phyloP scores from a whole-genome alignment of 2,113 vertebrate species.

The Recurvirostra avosetta region DNA sequence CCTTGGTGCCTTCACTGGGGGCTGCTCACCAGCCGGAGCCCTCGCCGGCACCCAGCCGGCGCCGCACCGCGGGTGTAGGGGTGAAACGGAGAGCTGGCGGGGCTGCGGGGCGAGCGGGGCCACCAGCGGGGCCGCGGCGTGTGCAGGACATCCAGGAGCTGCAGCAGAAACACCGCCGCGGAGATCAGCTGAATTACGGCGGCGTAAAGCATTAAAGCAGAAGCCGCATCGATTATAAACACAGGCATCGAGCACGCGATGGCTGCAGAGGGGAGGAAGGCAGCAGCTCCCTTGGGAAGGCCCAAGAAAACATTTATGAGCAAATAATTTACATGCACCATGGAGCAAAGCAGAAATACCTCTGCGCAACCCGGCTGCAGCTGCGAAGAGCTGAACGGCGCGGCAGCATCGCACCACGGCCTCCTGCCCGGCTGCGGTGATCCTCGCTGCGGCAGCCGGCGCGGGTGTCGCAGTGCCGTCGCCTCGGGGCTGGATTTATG shows the following conservation, averaged over 20 bases:
- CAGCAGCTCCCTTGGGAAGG: conserved; percentile 19
- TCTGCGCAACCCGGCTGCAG: neutral
- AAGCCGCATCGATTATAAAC: neutral
- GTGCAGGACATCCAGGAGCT: neutral
- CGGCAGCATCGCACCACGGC: rapidly evolving
- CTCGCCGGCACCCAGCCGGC: neutral
- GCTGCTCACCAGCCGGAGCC: neutral
- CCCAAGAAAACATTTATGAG: neutral
- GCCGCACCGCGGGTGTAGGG: neutral
- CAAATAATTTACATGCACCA: neutral
- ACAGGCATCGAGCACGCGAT: rapidly evolving
- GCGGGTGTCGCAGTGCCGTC: neutral
- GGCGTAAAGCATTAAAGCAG: neutral
- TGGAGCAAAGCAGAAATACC: neutral
- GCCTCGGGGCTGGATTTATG: neutral
- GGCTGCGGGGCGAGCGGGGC: neutral
- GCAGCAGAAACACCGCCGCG: neutral
- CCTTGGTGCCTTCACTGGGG: neutral
- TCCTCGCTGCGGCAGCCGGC: neutral
- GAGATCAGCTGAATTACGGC: neutral
- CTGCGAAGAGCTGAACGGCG: neutral
- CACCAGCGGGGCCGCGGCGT: rapidly evolving
- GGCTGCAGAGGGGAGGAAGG: neutral
- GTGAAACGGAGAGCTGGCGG: neutral
- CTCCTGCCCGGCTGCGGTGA: neutral